A percentile compares a stretch with the other conserved stretches of the same genome.
Evolutionary conservation across 2,797 vertebrate genomes (phyloP).

Genomic region (Echeneis naucrates): DNA sequence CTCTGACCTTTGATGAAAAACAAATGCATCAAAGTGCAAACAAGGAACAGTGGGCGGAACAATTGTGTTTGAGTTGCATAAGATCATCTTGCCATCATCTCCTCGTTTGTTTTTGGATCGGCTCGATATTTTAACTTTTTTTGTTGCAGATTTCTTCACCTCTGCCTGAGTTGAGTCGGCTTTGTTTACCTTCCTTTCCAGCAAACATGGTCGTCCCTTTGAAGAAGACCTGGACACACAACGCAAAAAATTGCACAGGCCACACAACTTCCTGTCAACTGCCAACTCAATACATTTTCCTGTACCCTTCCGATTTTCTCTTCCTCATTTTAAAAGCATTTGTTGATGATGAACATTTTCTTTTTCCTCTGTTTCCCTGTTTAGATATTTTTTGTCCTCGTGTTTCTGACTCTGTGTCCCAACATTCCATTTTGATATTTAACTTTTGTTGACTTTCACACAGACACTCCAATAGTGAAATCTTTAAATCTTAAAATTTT

Average conservation of each 20-base stretch:
- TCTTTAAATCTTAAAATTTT: no score
- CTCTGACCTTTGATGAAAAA: conserved; percentile 17
- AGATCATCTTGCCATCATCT: not conserved
- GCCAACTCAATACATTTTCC: conserved; percentile 36
- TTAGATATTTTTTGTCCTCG: not conserved
- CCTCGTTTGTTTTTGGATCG: not conserved
- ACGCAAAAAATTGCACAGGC: not conserved
- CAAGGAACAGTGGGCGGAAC: not conserved
- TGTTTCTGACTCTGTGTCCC: not conserved
- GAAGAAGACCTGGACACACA: not conserved
- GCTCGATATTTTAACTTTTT: not conserved
- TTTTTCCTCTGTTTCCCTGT: conserved; percentile 38
- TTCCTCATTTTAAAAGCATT: conserved; percentile 50
- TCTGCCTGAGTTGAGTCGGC: not conserved
- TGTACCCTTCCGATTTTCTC: conserved; percentile 19
- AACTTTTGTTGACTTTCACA: not conserved
- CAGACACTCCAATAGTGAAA: no score
- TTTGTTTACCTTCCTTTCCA: no score
- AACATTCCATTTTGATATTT: not conserved
- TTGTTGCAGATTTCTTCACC: not conserved
- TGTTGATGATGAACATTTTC: not conserved
- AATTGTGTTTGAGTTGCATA: not conserved
- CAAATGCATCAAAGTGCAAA: not conserved
- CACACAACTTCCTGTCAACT: not conserved
- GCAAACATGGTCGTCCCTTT: not conserved